phyloP scores from a whole-genome alignment of 2,797 vertebrate genomes.

The Uromys caudimaculatus region DNA sequence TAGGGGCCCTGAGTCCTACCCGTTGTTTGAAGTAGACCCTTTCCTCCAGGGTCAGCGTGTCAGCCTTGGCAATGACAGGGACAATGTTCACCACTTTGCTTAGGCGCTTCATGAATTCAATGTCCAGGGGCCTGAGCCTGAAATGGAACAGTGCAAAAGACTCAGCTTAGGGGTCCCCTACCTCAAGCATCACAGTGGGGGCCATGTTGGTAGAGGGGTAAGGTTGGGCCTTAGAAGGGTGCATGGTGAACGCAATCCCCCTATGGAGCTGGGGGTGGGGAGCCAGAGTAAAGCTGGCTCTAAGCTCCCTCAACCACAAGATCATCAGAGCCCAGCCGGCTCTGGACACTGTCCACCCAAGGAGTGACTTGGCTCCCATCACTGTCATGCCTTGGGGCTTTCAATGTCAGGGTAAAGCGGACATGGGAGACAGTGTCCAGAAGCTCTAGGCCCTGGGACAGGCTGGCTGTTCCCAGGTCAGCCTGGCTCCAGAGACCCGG shows the following conservation, averaged over 20 bases:
- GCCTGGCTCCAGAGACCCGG: neutral
- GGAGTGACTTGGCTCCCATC: neutral
- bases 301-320: neutral
- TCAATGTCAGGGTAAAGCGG: neutral
- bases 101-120: constrained; percentile 98
- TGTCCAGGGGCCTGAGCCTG: constrained; percentile 95
- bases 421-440: neutral
- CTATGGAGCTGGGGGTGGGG: accelerated
- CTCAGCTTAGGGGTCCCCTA: neutral
- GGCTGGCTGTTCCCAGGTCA: neutral
- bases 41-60: constrained; percentile 98
- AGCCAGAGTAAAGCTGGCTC: neutral
- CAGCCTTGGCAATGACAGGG: constrained; percentile 97
- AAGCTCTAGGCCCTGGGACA: neutral
- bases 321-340: neutral
- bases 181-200: accelerated
- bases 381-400: neutral
- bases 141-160: accelerated
- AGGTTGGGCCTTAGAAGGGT: neutral
- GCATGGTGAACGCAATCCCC: too few species aligned
- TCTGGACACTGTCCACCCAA: neutral
- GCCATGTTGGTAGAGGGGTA: neutral
- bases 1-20: constrained; percentile 85
- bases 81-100: constrained; percentile 99
- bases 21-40: constrained; percentile 95